Conservation (phyloP, 37 sponge, comb jelly and placozoan genomes). For the Tethya wilhelma region DNA sequence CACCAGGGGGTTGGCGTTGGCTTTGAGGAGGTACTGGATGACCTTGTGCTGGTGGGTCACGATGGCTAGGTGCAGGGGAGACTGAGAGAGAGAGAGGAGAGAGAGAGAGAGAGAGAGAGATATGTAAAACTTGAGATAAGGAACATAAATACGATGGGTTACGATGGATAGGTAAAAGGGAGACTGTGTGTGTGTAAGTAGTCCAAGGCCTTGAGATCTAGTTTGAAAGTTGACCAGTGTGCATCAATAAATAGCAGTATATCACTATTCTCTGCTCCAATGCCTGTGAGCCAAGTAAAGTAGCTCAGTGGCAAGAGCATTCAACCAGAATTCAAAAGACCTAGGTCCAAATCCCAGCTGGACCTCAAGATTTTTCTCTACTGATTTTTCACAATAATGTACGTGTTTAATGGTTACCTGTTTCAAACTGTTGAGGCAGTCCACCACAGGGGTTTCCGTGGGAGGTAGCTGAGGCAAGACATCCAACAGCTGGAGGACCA, state of each 20-base stretch:
- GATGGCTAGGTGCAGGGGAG: slow-evolving; percentile 87
- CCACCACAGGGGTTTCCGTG: slow-evolving; percentile 76
- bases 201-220: neutral
- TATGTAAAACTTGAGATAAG: no score
- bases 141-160: no score
- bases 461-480: slow-evolving; percentile 82
- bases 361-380: no score
- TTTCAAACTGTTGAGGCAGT: slow-evolving; percentile 82
- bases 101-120: neutral
- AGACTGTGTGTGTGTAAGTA: neutral
- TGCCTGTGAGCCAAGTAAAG: neutral
- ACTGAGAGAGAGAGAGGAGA: slow-evolving; percentile 37
- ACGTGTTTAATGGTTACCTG: slow-evolving; percentile 41
- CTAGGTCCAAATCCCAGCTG: no score
- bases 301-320: neutral
- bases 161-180: no score
- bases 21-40: slow-evolving; percentile 71
- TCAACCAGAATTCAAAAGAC: no score
- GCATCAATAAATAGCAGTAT: neutral
- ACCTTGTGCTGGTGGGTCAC: slow-evolving; percentile 84
- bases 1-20: slow-evolving; percentile 73
- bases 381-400: neutral
- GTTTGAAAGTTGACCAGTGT: no score
- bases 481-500: slow-evolving; percentile 72
- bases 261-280: no score